Conservation (phyloP, 2,797 vertebrate species). For the Kryptopterus vitreolus region DNA sequence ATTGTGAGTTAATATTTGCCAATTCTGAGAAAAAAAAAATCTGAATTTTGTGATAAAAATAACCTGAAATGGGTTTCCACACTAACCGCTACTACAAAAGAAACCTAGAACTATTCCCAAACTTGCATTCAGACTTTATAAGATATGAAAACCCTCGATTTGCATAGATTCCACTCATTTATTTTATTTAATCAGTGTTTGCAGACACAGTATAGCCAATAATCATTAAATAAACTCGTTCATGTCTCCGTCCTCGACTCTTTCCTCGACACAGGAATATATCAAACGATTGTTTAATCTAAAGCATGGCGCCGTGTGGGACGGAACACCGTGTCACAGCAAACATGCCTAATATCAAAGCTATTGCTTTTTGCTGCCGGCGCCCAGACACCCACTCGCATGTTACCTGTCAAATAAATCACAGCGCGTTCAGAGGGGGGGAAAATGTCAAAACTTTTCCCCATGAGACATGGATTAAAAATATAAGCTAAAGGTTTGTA, state of each 20-base stretch:
- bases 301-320: not conserved
- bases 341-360: not conserved
- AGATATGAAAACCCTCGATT: too few species aligned
- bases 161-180: not conserved
- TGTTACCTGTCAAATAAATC: conserved; percentile 5
- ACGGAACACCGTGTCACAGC: not conserved
- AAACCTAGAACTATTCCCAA: too few species aligned
- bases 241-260: not conserved
- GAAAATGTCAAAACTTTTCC: not conserved
- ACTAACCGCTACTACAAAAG: too few species aligned
- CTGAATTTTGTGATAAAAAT: too few species aligned
- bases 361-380: conserved; percentile 14
- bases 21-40: too few species aligned
- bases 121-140: too few species aligned
- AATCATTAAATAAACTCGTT: not conserved
- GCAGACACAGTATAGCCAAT: not conserved
- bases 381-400: not conserved
- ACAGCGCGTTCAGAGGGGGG: not conserved
- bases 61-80: too few species aligned
- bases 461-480: not conserved
- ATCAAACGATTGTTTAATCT: not conserved
- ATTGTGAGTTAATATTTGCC: too few species aligned
- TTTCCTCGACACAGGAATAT: not conserved
- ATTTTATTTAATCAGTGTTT: not conserved
- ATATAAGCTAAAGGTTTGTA: too few species aligned